Percentiles rank a stretch among this genome's conserved stretches.
Evolutionary conservation across 2,113 vertebrate species (phyloP).

Genomic region (Regulus satrapa): DNA sequence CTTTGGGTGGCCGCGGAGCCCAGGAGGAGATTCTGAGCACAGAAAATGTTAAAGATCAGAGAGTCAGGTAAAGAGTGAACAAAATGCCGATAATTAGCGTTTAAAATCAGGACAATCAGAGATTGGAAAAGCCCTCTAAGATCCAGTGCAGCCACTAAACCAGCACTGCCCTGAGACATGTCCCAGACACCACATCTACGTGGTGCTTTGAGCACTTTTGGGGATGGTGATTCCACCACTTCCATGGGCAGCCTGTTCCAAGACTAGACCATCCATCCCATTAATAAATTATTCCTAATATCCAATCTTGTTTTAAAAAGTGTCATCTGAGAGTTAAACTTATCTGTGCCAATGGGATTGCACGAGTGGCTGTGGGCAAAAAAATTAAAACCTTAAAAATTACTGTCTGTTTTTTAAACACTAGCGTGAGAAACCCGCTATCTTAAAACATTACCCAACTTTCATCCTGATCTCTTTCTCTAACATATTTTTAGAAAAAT

Average conservation of each 20-base stretch:
- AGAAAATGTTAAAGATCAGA: neutral
- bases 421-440: neutral
- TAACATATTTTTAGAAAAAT: neutral
- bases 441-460: neutral
- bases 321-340: neutral
- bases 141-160: neutral
- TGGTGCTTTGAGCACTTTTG: rapidly evolving
- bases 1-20: neutral
- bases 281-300: neutral
- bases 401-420: neutral
- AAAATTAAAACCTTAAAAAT: neutral
- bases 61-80: neutral
- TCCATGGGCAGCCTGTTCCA: neutral
- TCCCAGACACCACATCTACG: neutral
- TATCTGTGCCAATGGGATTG: neutral
- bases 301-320: neutral
- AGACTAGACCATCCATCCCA: neutral
- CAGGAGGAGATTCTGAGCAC: neutral
- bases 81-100: neutral
- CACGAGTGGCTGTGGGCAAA: neutral
- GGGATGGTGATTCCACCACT: neutral
- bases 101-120: neutral
- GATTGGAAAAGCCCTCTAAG: neutral
- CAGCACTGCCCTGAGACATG: neutral
- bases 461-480: neutral